Base-by-base conservation (phyloP, 2,888 invertebrate species). In the Dryobota labecula region DNA sequence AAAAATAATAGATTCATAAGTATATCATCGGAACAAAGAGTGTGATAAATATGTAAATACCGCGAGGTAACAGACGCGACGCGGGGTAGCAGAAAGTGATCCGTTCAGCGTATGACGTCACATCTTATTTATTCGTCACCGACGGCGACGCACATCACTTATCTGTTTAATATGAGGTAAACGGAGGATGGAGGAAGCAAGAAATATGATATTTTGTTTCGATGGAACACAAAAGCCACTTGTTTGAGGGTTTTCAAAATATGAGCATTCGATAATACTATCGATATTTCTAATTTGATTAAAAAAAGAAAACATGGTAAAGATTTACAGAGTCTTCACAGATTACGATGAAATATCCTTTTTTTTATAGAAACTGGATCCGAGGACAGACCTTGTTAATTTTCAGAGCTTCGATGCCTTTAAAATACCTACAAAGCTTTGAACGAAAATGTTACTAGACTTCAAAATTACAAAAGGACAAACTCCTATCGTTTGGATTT, bases 31-130 rank as follows among this genome's bases (percentile, higher is more conserved):
- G 15, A 11, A 33, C 43, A 15, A 58, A 33, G 2, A 9, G 24
- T 33, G 9, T 24, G 20, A 49, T 63, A 49, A 66, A n/a, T 38
- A 47, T 20, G 45, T 56, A 47, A 70, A 84, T 78, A 83, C 75
- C 69, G 62, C 69, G 69, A 72, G 78, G 80, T 78, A n/a, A n/a
- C n/a, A n/a, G n/a, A 82, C 54, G 81, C 70, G 51, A 41, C 62
- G 51, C 61, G 41, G 49, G 58, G 13, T 45, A n/a, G 45, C 5
- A 61, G 63, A 74, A 84, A 79, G 74, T 74, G 68, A 76, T 76
- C 73, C 84, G 76, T 43, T 43, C 30, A 43, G n/a, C 5, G 15
- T 60, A 6, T 33, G 61, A 61, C n/a, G 30, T 61, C 45, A 61
- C n/a, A 30, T 18, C 30, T n/a, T 47, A 33, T 33, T 47, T n/a